Conservation (phyloP, 2,113 vertebrate species). For the Micronycteris hirsuta region DNA sequence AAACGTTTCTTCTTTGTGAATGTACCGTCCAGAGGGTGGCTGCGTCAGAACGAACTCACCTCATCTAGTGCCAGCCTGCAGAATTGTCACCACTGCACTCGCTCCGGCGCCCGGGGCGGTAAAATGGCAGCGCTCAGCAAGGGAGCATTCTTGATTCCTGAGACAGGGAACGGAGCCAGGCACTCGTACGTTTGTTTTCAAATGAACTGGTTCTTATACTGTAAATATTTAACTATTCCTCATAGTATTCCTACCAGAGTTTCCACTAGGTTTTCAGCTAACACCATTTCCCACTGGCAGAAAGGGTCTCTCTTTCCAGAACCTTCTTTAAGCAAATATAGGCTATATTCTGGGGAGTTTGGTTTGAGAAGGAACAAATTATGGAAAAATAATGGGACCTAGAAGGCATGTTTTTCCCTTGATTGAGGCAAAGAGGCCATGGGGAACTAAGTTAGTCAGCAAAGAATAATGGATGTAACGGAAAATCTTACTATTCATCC, state of each 20-base stretch:
- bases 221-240: slow-evolving; percentile 66
- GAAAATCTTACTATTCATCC: neutral
- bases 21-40: neutral
- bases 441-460: neutral
- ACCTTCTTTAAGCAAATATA: slow-evolving; percentile 12
- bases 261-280: slow-evolving; percentile 38
- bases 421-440: neutral
- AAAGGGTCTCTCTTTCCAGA: slow-evolving; percentile 32
- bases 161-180: slow-evolving; percentile 40
- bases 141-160: slow-evolving; percentile 57
- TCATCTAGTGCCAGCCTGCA: neutral
- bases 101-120: neutral
- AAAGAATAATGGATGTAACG: neutral
- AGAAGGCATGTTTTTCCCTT: neutral
- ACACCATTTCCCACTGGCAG: neutral
- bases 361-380: neutral
- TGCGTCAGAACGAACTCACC: neutral
- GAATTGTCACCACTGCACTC: neutral
- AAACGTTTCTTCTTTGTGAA: neutral
- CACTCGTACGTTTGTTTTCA: slow-evolving; percentile 49
- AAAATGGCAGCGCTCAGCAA: slow-evolving; percentile 58
- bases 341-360: neutral
- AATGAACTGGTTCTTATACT: slow-evolving; percentile 26
- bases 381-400: neutral
- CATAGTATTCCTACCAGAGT: slow-evolving; percentile 3